Base-by-base conservation (phyloP, 1,140 invertebrate species). In the Brachystomella parvula region DNA sequence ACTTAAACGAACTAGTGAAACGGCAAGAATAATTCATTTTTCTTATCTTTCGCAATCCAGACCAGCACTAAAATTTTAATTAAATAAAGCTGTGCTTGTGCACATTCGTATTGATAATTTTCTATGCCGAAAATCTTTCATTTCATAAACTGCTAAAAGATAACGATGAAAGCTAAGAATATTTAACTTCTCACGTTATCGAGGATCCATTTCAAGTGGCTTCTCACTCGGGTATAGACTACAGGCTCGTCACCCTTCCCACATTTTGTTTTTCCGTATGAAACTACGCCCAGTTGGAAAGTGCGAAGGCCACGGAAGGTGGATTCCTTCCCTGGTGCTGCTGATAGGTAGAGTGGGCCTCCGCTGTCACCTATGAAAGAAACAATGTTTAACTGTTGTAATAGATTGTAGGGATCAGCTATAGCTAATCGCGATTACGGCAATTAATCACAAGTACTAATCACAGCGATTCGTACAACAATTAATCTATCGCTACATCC, bases 201-300 rank as follows among this genome's bases (percentile, higher is more conserved):
- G n/a, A 73, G 44, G 17, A 73, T 70, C 68, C 68, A 73, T 17
- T 31, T 33, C n/a, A 73, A 61, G 56, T 70, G 70, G 47, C 53
- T 60, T 57, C 66, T 24, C 12, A 73, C 64, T 44, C 63, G 3
- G 2, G 71, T 73, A 44, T 73, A 73, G 0, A 73, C 66, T 9
- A 69, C 68, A n/a, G 71, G 71, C 33, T 65, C 61, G 32, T 68
- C 56, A 56, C 49, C 68, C 26, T 21, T n/a, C 2, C 26, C 69
- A 66, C 71, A 73, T 35, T 61, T 32, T 12, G 19, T 31, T 35
- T 61, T 65, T 30, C 71, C 71, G 58, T 61, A 73, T 3, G 68
- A 70, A 0, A 73, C 68, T 15, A 73, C 56, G 0, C 71, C 71
- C 29, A 72, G 39, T 58, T 72, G 71, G 58, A 66, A 72, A 53